Evolutionary conservation across 2,888 invertebrate species (phyloP), one percentile per base, ranked within the genome.

Genomic region (Leptinotarsa juncta): DNA sequence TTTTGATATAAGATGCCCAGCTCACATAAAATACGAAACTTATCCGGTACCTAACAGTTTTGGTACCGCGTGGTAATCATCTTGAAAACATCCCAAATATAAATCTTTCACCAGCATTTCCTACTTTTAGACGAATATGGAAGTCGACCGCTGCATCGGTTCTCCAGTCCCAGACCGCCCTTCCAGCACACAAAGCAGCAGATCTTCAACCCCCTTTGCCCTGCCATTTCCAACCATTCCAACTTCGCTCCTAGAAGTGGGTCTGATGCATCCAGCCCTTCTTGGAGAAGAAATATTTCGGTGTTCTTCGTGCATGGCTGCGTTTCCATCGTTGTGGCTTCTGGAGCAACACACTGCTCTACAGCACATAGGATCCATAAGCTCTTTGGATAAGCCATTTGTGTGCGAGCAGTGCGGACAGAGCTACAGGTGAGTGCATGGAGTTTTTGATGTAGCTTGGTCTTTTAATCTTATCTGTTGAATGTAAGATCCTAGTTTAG

Each of bases 331-430:
- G 62, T 91, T 94, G n/a, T 95, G 95, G 95, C 90, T 96, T 51
- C 89, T 96, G 70, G 96, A 96, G 86, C 94, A 95, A 81, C 96
- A 96, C 87, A 94, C 95, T 0, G 93, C 95, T 0, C 89, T 96
- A 23, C 96, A 96, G 85, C 96, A 96, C 87, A 93, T 95, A 74
- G 87, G 86, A 32, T 82, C 91, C 85, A 84, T 86, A 10, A 82
- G 83, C 67, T 82, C 86, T 32, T 94, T 95, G 85, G 96, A 96
- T 87, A 96, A 96, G 84, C 96, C 96, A 16, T 96, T 96, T 88
- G 95, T 96, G 60, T 96, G 96, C 88, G 96, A 96, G 84, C 96
- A 96, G 86, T 96, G 96, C 87, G 96, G 96, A 5, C 96, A 96
- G 85, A 95, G 95, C 84, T 96, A 96, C 89, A 92, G 85, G 72